Conservation (phyloP, 2,888 invertebrate species). For the Phalera bucephala region DNA sequence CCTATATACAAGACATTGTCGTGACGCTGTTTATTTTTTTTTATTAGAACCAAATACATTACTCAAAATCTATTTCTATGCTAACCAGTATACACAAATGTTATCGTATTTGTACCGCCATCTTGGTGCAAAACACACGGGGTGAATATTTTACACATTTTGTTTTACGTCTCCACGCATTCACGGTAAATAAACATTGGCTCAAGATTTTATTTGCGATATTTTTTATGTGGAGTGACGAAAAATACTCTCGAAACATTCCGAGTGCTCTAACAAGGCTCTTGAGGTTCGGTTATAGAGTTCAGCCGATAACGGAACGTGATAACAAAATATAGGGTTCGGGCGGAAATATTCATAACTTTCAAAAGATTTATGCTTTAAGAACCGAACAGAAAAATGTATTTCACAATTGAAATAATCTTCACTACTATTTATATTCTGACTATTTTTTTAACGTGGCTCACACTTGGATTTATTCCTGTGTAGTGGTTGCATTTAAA, state of each 20-base stretch:
- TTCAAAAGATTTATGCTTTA: not conserved
- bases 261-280: slow-evolving; percentile 39
- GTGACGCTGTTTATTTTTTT: not conserved
- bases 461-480: no score
- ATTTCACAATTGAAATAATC: no score
- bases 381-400: not conserved
- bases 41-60: slow-evolving; percentile 13
- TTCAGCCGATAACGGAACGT: slow-evolving; percentile 14
- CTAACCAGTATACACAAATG: slow-evolving; percentile 48
- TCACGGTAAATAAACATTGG: slow-evolving; percentile 31
- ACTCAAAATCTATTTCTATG: slow-evolving; percentile 48
- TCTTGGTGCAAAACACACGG: slow-evolving; percentile 46
- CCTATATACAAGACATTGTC: not conserved
- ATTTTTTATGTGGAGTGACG: slow-evolving; percentile 22
- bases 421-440: no score
- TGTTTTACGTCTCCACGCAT: slow-evolving; percentile 40
- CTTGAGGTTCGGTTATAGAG: slow-evolving; percentile 28
- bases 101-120: slow-evolving; percentile 50
- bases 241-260: slow-evolving; percentile 28
- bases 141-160: slow-evolving; percentile 51
- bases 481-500: no score
- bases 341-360: not conserved
- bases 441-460: no score
- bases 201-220: slow-evolving; percentile 30
- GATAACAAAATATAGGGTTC: slow-evolving; percentile 13